Evolutionary conservation across 2,113 vertebrate species (phyloP).

Genomic region (Corythoichthys intestinalis): DNA sequence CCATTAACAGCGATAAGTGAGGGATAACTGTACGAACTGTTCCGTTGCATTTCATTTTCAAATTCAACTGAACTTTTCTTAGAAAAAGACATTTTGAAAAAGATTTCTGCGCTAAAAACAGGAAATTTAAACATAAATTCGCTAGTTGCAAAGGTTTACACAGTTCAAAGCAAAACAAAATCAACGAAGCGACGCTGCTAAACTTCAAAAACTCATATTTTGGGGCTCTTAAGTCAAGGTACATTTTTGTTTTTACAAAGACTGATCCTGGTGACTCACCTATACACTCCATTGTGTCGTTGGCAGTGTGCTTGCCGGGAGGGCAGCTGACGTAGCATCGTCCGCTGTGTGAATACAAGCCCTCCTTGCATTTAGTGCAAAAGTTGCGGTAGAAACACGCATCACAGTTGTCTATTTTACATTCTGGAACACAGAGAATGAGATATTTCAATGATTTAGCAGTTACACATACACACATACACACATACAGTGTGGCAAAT

Average conservation of each 20-base stretch:
- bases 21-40: too few species aligned
- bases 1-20: too few species aligned
- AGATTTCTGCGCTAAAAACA: too few species aligned
- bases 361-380: conserved; percentile 98
- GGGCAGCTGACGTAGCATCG: conserved; percentile 87
- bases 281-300: conserved; percentile 91
- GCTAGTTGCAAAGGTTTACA: too few species aligned
- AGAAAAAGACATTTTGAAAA: too few species aligned
- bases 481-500: neutral
- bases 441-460: conserved; percentile 8
- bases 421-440: conserved; percentile 79
- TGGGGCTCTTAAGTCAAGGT: neutral
- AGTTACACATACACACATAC: neutral
- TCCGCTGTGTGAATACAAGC: conserved; percentile 92
- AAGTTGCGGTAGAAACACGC: conserved; percentile 97
- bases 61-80: too few species aligned
- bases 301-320: conserved; percentile 78
- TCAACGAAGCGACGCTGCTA: too few species aligned
- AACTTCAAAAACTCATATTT: too few species aligned
- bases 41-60: too few species aligned
- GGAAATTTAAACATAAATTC: too few species aligned
- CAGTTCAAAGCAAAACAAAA: too few species aligned
- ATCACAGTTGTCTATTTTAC: conserved; percentile 98
- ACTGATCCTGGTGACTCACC: conserved; percentile 72
- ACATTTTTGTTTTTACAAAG: neutral